Percentiles rank a stretch among this genome's conserved stretches.
Conservation (phyloP, 1,140 invertebrate genomes). For the Pseudomyrmex pallidus region DNA sequence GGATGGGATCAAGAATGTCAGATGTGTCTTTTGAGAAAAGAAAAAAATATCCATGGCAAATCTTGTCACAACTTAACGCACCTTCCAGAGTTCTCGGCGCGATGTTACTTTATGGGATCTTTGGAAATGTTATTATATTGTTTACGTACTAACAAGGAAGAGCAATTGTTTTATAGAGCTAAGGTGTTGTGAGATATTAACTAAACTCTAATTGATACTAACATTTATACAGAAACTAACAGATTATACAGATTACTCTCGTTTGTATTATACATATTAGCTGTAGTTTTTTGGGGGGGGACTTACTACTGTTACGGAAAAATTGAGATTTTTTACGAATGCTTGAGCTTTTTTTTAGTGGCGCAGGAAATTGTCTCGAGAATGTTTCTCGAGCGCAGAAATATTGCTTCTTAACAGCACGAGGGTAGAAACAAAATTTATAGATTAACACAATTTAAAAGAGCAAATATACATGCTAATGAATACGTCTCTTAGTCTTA, state of each 20-base stretch:
- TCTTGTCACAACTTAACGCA: slow-evolving; percentile 86
- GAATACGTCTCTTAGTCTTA: slow-evolving; percentile 26
- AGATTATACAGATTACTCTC: slow-evolving; percentile 4
- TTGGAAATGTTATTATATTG: slow-evolving; percentile 44
- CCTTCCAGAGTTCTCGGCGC: slow-evolving; percentile 85
- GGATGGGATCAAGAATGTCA: slow-evolving; percentile 18
- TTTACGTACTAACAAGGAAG: slow-evolving; percentile 67
- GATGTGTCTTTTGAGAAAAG: slow-evolving; percentile 18
- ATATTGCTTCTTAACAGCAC: slow-evolving; percentile 67
- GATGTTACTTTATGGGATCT: slow-evolving; percentile 62
- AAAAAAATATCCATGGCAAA: slow-evolving; percentile 76
- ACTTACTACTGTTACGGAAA: no score
- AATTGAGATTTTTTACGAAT: neutral
- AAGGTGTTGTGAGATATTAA: slow-evolving; percentile 60
- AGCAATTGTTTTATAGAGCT: slow-evolving; percentile 59
- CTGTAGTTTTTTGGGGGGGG: neutral
- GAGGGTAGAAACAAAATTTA: slow-evolving; percentile 64
- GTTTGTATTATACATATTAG: slow-evolving; percentile 11
- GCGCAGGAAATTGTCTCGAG: slow-evolving; percentile 45
- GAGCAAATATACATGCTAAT: slow-evolving; percentile 28
- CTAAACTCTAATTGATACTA: slow-evolving; percentile 20
- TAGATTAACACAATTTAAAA: slow-evolving; percentile 44
- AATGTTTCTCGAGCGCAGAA: slow-evolving; percentile 27
- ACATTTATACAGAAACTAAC: slow-evolving; percentile 5
- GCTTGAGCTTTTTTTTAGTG: slow-evolving; percentile 68